Conservation (phyloP, 2,888 invertebrate genomes). For the Drymonia ruficornis region DNA sequence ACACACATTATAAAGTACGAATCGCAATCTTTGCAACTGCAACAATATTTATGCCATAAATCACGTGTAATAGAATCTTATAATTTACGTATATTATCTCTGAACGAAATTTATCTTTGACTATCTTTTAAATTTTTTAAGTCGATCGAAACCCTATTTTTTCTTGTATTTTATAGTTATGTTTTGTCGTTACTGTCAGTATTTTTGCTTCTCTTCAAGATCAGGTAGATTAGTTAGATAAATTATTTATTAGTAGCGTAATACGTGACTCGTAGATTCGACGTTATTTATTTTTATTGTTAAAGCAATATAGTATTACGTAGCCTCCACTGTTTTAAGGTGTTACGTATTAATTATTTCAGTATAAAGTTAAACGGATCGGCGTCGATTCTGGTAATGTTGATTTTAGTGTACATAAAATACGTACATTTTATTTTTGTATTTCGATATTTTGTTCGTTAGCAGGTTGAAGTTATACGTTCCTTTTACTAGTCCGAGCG, state of each 20-base stretch:
- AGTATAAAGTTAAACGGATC: constrained; percentile 35
- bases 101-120: constrained; percentile 57
- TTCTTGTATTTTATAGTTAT: constrained; percentile 14
- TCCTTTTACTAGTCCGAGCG: constrained; percentile 63
- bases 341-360: constrained; percentile 41
- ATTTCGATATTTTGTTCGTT: constrained; percentile 30
- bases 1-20: constrained; percentile 13
- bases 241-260: constrained; percentile 80
- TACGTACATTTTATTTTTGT: constrained; percentile 37
- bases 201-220: constrained; percentile 73
- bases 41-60: constrained; percentile 38
- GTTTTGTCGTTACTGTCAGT: constrained; percentile 67
- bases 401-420: constrained; percentile 40
- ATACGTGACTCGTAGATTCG: constrained; percentile 64
- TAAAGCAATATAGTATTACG: constrained; percentile 64
- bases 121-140: constrained; percentile 33
- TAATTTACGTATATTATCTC: constrained; percentile 42
- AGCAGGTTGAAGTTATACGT: constrained; percentile 44
- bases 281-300: constrained; percentile 72
- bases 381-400: constrained; percentile 43
- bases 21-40: constrained; percentile 22
- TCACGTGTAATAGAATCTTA: constrained; percentile 25
- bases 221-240: constrained; percentile 79
- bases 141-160: constrained; percentile 42
- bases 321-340: constrained; percentile 61